Base-by-base conservation (phyloP, 1,140 invertebrate genomes). In the Drosophila fuyamai region DNA sequence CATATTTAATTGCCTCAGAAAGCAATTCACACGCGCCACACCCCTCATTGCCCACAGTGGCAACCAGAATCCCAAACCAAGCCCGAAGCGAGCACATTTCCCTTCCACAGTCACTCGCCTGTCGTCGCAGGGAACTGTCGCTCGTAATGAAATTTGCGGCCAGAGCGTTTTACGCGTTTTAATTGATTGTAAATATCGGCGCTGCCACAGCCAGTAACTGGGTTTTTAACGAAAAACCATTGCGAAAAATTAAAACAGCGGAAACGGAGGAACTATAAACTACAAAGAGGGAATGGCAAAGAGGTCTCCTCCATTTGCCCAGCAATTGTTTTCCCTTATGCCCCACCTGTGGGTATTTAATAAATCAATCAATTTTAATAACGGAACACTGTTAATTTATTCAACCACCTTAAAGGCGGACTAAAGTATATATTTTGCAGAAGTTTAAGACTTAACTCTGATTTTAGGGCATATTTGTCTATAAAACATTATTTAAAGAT, bases 111-210 rank as follows among this genome's bases (percentile, higher is more conserved):
- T 60, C 66, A 40, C 46, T 40, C 38, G 67, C 40, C 51, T 16
- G 67, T 56, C 50, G 67, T 9, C 50, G 18, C 23, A 18, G 53
- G 38, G 41, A 66, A 71, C 65, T 70, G 65, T 71, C 66, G 67
- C 74, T 43, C 82, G 74, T 85, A 85, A 85, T 85, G 74, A 85
- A 86, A 86, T 86, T 86, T 86, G 83, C 76, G 83, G 82, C 82
- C 70, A 82, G 60, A 66, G 75, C 79, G 66, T 76, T 81, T 81
- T 81, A 81, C 72, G 78, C 78, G 78, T 82, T 86, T 86, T 86
- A 86, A 86, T 86, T 86, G 82, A 86, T 86, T 88, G 82, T 79
- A 86, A 86, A 86, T 85, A 84, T 86, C 78, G 78, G 73, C 73
- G 85, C 59, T 77, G 77, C 73, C 81, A 32, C 66, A 63, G 58